phyloP scores from a whole-genome alignment of 1,140 invertebrate genomes.

The Rhyzopertha dominica region DNA sequence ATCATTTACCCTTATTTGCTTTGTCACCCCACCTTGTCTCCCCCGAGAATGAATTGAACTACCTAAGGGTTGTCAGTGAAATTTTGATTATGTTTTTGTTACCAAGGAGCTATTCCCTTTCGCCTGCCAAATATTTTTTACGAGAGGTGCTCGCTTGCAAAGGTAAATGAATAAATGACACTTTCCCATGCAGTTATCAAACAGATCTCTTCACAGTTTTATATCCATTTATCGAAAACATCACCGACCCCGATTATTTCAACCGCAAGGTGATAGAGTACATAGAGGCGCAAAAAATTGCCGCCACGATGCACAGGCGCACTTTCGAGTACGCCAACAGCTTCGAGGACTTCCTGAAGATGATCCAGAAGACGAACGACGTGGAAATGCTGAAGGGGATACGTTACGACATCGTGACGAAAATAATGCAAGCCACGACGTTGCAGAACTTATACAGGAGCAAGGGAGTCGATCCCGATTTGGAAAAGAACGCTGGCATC shows the following conservation, averaged over 20 bases:
- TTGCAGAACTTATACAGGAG: slow-evolving; percentile 82
- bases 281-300: slow-evolving; percentile 71
- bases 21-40: slow-evolving; percentile 71
- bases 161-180: slow-evolving; percentile 52
- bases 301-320: slow-evolving; percentile 70
- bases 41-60: slow-evolving; percentile 69
- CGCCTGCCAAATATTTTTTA: slow-evolving; percentile 71
- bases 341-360: slow-evolving; percentile 83
- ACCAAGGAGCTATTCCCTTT: slow-evolving; percentile 71
- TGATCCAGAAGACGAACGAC: slow-evolving; percentile 76
- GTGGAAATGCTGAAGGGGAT: slow-evolving; percentile 79
- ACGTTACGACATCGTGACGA: slow-evolving; percentile 79
- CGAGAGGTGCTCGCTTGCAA: slow-evolving; percentile 78
- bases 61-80: slow-evolving; percentile 75
- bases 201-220: slow-evolving; percentile 60
- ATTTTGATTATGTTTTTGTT: slow-evolving; percentile 74
- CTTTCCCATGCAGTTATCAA: slow-evolving; percentile 5
- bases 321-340: slow-evolving; percentile 84
- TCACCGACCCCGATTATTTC: slow-evolving; percentile 87
- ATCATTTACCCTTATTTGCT: slow-evolving; percentile 63
- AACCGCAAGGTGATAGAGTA: slow-evolving; percentile 82
- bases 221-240: slow-evolving; percentile 72
- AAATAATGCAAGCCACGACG: slow-evolving; percentile 90
- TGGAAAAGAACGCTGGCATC: slow-evolving; percentile 54
- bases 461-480: slow-evolving; percentile 71